Base-by-base conservation (phyloP, 2,113 vertebrate species). In the Sardina pilchardus region DNA sequence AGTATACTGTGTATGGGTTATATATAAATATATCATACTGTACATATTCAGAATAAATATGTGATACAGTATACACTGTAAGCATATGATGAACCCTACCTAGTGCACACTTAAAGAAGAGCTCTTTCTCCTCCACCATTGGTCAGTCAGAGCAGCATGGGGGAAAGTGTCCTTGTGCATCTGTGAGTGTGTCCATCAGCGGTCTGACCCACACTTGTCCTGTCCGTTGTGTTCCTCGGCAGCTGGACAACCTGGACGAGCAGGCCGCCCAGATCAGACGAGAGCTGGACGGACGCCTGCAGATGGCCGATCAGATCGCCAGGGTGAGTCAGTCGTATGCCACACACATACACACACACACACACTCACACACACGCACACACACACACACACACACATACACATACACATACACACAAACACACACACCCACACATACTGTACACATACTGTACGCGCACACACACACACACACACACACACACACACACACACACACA, bases 191-290 rank as follows among this genome's bases (percentile, higher is more conserved):
- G 81, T 48, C 81, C 82, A 53, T 82, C n/a, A 71, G n/a, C 9
- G 6, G 81, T 34, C 63, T 71, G 59, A 14, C 63, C 26, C 63
- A 4, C 26, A 34, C 26, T 34, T 71, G 63, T 34, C 26, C 7
- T 67, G 59, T 78, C 53, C 71, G 56, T 53, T 67, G 43, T 48
- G 30, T 85, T 53, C 14, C 45, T 47, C 12, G 45, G 45, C 12
- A 99, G 98, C 94, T 99, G 94, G 98, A 99, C 93, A 99, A 99
- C 89, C 98, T 96, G 16, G 98, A 99, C 71, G 98, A 99, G 86
- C 98, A 99, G 92, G 98, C 98, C 0, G 98, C 98, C 0, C 98
- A 99, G 93, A 99, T 99, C 95, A 95, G 98, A 91, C 94, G 98
- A 0, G 98, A 99, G 86, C 91, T 99, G 90, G 98, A 99, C 1